Conservation (phyloP, 2,797 vertebrate species). For the Ptychadena robeensis region DNA sequence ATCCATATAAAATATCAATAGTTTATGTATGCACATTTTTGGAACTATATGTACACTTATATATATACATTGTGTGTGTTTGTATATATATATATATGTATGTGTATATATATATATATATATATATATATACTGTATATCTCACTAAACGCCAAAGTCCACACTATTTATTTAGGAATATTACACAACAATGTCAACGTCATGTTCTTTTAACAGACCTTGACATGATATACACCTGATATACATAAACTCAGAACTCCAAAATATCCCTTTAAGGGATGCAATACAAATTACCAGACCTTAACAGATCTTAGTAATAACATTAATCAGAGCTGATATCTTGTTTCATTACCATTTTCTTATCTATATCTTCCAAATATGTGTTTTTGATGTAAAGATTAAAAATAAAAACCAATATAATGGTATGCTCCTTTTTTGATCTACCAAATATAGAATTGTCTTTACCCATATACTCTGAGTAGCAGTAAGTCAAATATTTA, state of each 20-base stretch:
- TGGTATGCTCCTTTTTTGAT: neutral
- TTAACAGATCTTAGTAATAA: neutral
- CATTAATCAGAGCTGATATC: neutral
- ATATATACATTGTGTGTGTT: neutral
- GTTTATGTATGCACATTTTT: neutral
- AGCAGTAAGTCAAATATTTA: neutral
- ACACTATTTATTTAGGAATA: neutral
- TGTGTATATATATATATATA: neutral
- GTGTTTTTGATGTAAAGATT: neutral
- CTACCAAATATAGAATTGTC: neutral
- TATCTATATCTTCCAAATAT: neutral
- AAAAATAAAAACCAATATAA: neutral
- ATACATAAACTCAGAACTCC: neutral
- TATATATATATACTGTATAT: neutral
- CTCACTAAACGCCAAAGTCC: no score
- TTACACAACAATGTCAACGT: neutral
- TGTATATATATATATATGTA: neutral
- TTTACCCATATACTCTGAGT: neutral
- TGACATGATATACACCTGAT: neutral
- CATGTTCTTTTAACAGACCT: neutral
- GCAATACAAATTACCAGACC: constrained; percentile 16
- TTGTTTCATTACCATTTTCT: neutral
- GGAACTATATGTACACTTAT: neutral
- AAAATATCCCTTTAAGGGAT: constrained; percentile 40
- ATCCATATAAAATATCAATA: neutral